Conservation (phyloP, 2,888 invertebrate genomes). For the Nephrotoma guestfalica region DNA sequence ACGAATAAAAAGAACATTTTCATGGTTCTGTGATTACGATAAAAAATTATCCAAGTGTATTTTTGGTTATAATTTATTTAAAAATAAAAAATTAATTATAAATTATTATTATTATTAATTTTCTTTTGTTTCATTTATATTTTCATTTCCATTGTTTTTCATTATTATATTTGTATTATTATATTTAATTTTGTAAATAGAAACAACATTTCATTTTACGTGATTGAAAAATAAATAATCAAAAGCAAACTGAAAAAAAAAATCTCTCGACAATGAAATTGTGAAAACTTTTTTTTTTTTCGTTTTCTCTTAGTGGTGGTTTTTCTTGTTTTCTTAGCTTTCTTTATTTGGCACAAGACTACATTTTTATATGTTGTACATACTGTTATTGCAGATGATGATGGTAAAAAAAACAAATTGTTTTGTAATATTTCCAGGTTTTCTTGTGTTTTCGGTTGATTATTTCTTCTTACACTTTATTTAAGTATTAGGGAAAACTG, state of each 20-base stretch:
- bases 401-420: neutral
- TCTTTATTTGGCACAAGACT: neutral
- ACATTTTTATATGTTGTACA: neutral
- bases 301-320: neutral
- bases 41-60: neutral
- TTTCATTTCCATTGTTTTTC: neutral
- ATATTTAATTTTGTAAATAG: neutral
- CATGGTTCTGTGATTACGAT: neutral
- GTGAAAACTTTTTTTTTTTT: neutral
- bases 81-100: neutral
- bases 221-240: neutral
- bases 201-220: neutral
- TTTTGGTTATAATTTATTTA: neutral
- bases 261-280: neutral
- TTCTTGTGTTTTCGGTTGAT: neutral
- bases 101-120: neutral
- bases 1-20: neutral
- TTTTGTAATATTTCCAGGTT: neutral
- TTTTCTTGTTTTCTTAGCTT: neutral
- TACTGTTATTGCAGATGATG: neutral
- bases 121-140: neutral
- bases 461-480: neutral
- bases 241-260: neutral
- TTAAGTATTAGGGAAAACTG: no score
- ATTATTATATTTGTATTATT: neutral